A percentile compares a stretch with the other conserved stretches of the same genome.
phyloP scores from a whole-genome alignment of 2,888 invertebrate species.

The Acrobasis repandana region DNA sequence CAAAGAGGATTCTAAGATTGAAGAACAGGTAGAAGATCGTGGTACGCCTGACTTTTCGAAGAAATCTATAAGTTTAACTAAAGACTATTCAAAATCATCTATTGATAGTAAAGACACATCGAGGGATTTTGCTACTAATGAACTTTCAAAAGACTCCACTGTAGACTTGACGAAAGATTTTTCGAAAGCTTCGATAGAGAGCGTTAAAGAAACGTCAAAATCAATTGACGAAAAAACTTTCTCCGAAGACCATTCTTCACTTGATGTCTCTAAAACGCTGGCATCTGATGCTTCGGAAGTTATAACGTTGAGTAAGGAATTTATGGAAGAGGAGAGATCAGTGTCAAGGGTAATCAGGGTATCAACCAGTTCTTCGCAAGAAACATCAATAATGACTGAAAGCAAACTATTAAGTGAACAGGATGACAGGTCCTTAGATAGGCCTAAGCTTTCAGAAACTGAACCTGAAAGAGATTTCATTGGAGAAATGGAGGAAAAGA shows the following conservation, averaged over 20 bases:
- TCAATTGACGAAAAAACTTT: constrained; percentile 77
- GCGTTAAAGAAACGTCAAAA: constrained; percentile 72
- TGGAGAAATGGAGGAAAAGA: constrained; percentile 57
- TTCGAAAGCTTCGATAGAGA: constrained; percentile 75
- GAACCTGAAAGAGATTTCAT: constrained; percentile 57
- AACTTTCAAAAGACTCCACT: constrained; percentile 77
- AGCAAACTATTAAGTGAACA: constrained; percentile 69
- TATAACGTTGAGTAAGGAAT: constrained; percentile 67
- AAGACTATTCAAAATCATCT: constrained; percentile 77
- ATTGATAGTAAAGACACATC: constrained; percentile 79
- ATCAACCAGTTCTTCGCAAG: constrained; percentile 70
- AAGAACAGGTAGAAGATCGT: constrained; percentile 65
- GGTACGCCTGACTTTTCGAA: constrained; percentile 76
- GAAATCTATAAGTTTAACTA: constrained; percentile 73
- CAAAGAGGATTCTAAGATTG: constrained; percentile 66
- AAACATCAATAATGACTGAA: constrained; percentile 69
- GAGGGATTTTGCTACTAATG: constrained; percentile 77
- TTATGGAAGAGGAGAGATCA: constrained; percentile 68
- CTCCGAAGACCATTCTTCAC: constrained; percentile 77
- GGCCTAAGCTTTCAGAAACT: constrained; percentile 48
- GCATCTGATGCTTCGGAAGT: constrained; percentile 76
- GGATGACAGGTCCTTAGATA: constrained; percentile 62
- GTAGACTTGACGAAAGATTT: constrained; percentile 73
- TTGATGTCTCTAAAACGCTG: constrained; percentile 75
- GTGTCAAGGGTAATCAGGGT: constrained; percentile 57